Percentiles rank a stretch among this genome's conserved stretches.
phyloP scores from a whole-genome alignment of 1,140 invertebrate species.

The Caenorhabditis brenneri region DNA sequence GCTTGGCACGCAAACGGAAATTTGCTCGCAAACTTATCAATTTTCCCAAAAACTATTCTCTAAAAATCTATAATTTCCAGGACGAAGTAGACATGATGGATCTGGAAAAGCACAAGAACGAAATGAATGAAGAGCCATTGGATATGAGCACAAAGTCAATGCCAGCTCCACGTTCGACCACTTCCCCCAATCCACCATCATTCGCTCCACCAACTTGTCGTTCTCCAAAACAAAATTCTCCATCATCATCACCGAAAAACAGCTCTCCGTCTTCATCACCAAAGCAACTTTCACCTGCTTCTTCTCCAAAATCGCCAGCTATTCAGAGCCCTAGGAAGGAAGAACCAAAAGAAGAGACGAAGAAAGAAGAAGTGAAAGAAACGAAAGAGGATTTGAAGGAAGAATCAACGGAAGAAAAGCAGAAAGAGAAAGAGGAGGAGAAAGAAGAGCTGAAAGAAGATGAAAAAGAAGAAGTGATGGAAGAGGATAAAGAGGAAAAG shows the following conservation, averaged over 20 bases:
- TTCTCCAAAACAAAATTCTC: neutral
- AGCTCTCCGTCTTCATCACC: neutral
- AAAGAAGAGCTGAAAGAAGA: neutral
- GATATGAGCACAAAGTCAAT: constrained; percentile 24
- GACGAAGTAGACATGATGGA: constrained; percentile 35
- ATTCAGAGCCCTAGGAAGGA: neutral
- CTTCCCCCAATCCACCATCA: constrained; percentile 3
- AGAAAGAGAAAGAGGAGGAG: neutral
- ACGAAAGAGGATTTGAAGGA: neutral
- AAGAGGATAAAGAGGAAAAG: too few relatives aligned
- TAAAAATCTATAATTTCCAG: neutral
- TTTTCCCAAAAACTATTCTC: neutral
- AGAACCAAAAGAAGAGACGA: neutral
- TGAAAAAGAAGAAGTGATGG: neutral
- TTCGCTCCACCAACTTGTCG: constrained; percentile 14
- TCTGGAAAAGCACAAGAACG: neutral
- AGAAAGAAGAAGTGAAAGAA: neutral
- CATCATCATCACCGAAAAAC: constrained; percentile 14
- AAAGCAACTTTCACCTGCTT: neutral
- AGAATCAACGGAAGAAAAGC: neutral
- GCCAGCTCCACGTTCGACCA: constrained; percentile 6
- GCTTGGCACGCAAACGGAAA: too few relatives aligned
- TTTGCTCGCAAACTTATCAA: too few relatives aligned
- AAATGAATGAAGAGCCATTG: neutral
- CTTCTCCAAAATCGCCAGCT: neutral